Conservation (phyloP, 2,888 invertebrate genomes). For the Nymphalis urticae region DNA sequence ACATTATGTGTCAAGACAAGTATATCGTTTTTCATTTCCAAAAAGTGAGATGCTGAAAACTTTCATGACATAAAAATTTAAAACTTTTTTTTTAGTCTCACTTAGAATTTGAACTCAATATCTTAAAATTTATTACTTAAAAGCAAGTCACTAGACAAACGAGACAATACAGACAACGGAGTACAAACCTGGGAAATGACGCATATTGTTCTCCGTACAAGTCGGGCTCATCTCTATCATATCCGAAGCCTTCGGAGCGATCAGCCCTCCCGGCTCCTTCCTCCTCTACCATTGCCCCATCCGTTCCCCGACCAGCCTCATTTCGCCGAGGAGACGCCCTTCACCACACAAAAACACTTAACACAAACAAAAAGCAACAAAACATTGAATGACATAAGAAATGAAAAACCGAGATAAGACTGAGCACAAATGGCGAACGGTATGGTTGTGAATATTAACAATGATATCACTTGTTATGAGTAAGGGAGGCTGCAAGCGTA, state of each 20-base stretch:
- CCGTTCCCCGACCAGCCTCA: conserved; percentile 48
- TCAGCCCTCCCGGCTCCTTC: conserved; percentile 38
- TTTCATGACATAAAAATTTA: too few species aligned
- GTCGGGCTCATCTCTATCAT: conserved; percentile 70
- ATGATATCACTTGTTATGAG: too few species aligned
- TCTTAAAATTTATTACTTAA: background rate
- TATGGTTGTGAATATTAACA: background rate
- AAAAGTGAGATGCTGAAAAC: too few species aligned
- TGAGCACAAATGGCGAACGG: background rate
- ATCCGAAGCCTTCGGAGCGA: conserved; percentile 41
- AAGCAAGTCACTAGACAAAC: background rate
- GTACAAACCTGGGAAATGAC: conserved; percentile 60
- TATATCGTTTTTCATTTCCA: too few species aligned
- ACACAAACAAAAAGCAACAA: conserved; percentile 22
- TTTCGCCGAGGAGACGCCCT: conserved; percentile 63
- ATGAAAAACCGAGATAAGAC: background rate
- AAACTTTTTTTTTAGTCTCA: too few species aligned
- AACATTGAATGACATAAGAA: conserved; percentile 2
- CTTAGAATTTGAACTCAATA: too few species aligned
- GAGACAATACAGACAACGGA: background rate
- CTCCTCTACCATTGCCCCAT: conserved; percentile 38
- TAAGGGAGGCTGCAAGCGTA: too few species aligned
- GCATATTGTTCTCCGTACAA: conserved; percentile 71
- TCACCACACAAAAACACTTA: conserved; percentile 42
- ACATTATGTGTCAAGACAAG: too few species aligned